Evolutionary conservation across 2,113 vertebrate species (phyloP).

Genomic region (Romanogobio albipinnatus): DNA sequence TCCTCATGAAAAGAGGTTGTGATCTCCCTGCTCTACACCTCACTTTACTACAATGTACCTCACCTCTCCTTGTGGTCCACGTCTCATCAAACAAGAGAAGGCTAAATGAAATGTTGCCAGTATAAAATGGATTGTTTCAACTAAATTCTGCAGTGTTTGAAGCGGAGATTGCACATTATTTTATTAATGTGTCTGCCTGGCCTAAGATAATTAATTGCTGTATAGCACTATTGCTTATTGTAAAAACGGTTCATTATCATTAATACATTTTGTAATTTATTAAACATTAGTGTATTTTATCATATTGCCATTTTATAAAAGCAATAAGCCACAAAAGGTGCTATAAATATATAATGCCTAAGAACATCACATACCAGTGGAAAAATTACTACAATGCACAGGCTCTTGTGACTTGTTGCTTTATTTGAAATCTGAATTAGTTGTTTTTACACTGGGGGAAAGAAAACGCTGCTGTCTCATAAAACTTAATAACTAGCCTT

Average conservation of each 20-base stretch:
- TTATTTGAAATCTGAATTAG: not conserved
- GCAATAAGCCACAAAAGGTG: too few species aligned
- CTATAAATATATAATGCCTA: too few species aligned
- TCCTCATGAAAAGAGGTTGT: slow-evolving; percentile 30
- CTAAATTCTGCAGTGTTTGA: not conserved
- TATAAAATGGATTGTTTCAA: not conserved
- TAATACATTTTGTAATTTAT: not conserved
- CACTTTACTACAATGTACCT: not conserved
- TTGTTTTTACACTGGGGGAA: not conserved
- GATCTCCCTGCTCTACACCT: not conserved
- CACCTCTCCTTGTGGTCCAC: not conserved
- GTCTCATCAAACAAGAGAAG: not conserved
- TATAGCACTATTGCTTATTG: not conserved
- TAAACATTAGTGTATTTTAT: not conserved
- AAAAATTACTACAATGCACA: too few species aligned
- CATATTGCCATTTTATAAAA: not conserved
- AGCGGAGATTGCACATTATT: not conserved
- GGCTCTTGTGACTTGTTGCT: not conserved
- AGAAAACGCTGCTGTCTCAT: too few species aligned
- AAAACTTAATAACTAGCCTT: too few species aligned
- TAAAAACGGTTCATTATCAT: not conserved
- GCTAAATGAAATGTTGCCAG: not conserved
- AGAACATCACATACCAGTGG: too few species aligned
- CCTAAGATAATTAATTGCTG: not conserved
- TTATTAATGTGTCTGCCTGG: not conserved